Evolutionary conservation across 2,797 vertebrate species (phyloP), one percentile per base, ranked within the genome.

Genomic region (Phoxinus dragarum): DNA sequence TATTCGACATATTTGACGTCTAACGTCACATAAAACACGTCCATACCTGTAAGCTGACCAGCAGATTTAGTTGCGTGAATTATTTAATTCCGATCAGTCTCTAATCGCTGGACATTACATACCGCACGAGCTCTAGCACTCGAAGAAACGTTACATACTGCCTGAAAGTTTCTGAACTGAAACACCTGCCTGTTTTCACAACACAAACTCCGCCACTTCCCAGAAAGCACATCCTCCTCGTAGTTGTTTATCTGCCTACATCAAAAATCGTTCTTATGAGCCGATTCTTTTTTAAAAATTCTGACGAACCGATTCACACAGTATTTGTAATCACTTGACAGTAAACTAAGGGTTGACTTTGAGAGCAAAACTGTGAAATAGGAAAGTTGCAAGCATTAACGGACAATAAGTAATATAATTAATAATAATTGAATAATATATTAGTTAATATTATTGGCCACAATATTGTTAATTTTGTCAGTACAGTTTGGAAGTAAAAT

Each of bases 151-250:
- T 17, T 2, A 66, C 59, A 34, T 1, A 67, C 78, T 80, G 31
- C 16, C 7, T 68, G 44, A 0, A 49, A 67, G 44, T 42, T n/a
- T 77, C 44, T 52, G 36, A 77, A 76, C 27, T 27, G 27, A 27
- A 27, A 27, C 82, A 84, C 82, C 82, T 84, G 73, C 64, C 8
- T 67, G 19, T 10, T 17, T 17, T 84, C 61, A 68, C 61, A 52
- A 4, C 23, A 31, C 44, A 76, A n/a, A 52, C 36, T 56, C 82
- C 82, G 47, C 82, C 49, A 68, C 61, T 84, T 84, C 73, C 36
- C 73, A 27, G 71, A 84, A 84, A 77, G 12, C n/a, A 84, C 82
- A 42, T 27, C 38, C 40, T 17, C 9, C 36, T 31, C 4, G 5
- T 11, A 12, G 12, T 17, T 76, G 34, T 67, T 84, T 68, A 9